Base-by-base conservation (phyloP, 2,888 invertebrate genomes). In the Heliconius charithonia region DNA sequence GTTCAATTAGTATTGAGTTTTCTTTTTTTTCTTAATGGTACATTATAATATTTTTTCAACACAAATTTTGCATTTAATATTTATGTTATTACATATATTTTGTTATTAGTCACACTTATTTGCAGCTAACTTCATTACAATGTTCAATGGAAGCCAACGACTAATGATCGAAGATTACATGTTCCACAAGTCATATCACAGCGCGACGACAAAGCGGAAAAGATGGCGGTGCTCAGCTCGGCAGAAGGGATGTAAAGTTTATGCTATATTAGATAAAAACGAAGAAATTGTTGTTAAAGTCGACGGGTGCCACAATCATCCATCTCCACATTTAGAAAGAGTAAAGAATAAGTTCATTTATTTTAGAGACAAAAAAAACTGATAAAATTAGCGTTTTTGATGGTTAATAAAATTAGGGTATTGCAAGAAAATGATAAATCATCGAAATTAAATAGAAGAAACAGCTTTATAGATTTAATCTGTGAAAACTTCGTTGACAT, bases 191-290 rank as follows among this genome's bases (percentile, higher is more conserved):
- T 82, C 81, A 37, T 78, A 67, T 41, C 76, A 81, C 27, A 45
- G 67, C 3, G 37, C 79, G 7, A 56, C 16, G 10, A 62, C 81
- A 29, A 80, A 81, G 3, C 80, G 76, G 22, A 80, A 74, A 9
- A 81, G 85, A 12, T 86, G 82, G 79, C 75, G 77, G 6, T 85
- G 85, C 71, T 84, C 84, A 3, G 62, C 79, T 12, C 65, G 76
- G n/a, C 71, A 78, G 59, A 83, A 76, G 27, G 78, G 79, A 0
- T 85, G 85, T 76, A 81, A 82, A 65, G 86, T 88, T 0, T 85
- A 76, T 41, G 84, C 83, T 25, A 75, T 81, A 16, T 51, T 82
- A 13, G 82, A 81, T 27, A 75, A n/a, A 29, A 22, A 78, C 9
- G 77, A 79, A 37, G 56, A 27, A n/a, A 0, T 29, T 3, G 59